Percentiles rank a stretch among this genome's conserved stretches.
phyloP scores from a whole-genome alignment of 2,113 vertebrate species.

The Castor canadensis region DNA sequence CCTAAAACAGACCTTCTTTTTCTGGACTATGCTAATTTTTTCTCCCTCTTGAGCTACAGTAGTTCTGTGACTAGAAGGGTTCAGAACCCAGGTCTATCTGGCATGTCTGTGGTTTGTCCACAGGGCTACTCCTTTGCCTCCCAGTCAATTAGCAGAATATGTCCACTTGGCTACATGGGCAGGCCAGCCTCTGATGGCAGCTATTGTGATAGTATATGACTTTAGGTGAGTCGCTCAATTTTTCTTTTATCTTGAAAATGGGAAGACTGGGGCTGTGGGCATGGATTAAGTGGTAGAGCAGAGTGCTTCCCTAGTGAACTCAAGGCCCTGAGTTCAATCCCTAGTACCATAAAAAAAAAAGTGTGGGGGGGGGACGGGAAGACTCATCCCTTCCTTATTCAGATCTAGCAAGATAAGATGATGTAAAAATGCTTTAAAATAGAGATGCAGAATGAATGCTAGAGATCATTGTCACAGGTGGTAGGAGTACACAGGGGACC shows the following conservation, averaged over 20 bases:
- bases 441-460: background rate
- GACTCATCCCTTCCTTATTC: background rate
- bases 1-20: background rate
- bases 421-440: background rate
- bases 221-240: background rate
- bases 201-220: background rate
- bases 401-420: background rate
- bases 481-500: background rate
- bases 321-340: no score
- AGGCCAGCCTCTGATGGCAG: background rate
- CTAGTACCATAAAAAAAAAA: no score
- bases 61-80: background rate
- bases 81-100: background rate
- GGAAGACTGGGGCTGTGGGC: background rate
- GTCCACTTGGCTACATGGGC: background rate
- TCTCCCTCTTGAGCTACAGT: background rate
- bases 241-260: conserved; percentile 30
- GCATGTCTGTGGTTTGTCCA: background rate
- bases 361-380: background rate
- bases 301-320: no score
- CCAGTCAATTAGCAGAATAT: background rate
- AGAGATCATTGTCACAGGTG: background rate
- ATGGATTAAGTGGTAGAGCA: no score
- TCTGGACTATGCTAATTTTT: background rate
- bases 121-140: background rate